Base-by-base conservation (phyloP, 1,140 invertebrate genomes). In the Epicauta chinensis region DNA sequence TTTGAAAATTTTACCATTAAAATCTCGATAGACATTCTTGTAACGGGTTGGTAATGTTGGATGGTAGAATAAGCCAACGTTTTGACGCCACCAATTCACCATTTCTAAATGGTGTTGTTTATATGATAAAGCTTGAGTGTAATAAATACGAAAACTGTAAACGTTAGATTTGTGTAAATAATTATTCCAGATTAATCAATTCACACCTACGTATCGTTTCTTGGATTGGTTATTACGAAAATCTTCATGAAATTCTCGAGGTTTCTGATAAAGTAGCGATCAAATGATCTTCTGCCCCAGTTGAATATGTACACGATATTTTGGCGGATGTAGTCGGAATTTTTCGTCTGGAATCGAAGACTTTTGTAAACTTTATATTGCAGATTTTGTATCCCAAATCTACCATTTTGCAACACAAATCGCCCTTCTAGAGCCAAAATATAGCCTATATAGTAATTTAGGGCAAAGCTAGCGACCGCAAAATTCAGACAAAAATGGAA, bases 1-100 rank as follows among this genome's bases (percentile, higher is more conserved):
- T 34, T 74, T 65, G 40, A 86, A 81, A 9, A 77, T 60, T 46
- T 78, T 73, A n/a, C 75, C 74, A 15, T 78, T 66, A 56, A 86
- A 84, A 67, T 84, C 73, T 15, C 72, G 65, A 63, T 81, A 85
- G 12, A 83, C 76, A 13, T 71, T 71, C 14, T 74, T 71, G 13
- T 50, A 23, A 10, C 76, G 71, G 5, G 73, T 64, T 1, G 82
- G 81, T 11, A 86, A 64, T 2, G 82, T 70, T 0, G 83, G 82
- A 3, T 76, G 75, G 48, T 75, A 74, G 58, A 82, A 81, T 2
- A 85, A 61, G 0, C 77, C 74, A 37, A 68, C 72, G 11, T 69
- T 66, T 3, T 75, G 72, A 17, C 77, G 74, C 77, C 82, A 86
- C 82, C 82, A 85, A 63, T 85, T 85, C 0, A 84, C 78, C 53